These are phyloP conservation scores for Drosophila recens DNA, from an alignment of 2,888 invertebrate species.

Conservation along the genomic window DNA sequence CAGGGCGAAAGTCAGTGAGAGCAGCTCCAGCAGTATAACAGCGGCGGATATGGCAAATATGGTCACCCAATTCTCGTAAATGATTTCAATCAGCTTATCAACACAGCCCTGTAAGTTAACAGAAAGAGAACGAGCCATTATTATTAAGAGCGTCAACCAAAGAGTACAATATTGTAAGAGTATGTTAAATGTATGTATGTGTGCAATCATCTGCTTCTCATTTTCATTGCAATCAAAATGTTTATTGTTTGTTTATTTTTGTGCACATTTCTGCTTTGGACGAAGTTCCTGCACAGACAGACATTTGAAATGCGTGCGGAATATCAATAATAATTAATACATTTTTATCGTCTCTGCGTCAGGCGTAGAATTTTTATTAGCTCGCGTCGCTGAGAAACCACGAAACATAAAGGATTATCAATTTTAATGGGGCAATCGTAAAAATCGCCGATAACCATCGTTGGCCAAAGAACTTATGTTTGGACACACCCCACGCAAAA, in stretches of 20 bases:
- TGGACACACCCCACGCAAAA: slow-evolving; percentile 38
- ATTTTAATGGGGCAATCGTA: slow-evolving; percentile 42
- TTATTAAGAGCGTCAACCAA: slow-evolving; percentile 11
- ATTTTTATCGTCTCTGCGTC: slow-evolving; percentile 55
- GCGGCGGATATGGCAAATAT: slow-evolving; percentile 89
- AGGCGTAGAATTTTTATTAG: slow-evolving; percentile 58
- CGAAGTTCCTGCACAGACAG: slow-evolving; percentile 17
- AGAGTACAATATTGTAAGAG: too few species aligned
- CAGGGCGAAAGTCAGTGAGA: slow-evolving; percentile 91
- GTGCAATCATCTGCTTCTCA: slow-evolving; percentile 14
- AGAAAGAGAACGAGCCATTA: slow-evolving; percentile 12
- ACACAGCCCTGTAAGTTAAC: slow-evolving; percentile 88
- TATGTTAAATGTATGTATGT: too few species aligned
- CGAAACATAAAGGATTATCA: slow-evolving; percentile 53
- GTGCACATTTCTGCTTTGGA: slow-evolving; percentile 17
- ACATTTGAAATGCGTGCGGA: slow-evolving; percentile 61
- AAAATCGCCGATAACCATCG: slow-evolving; percentile 23
- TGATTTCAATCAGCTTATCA: slow-evolving; percentile 87
- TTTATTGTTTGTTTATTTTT: slow-evolving; percentile 53
- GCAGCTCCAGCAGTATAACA: slow-evolving; percentile 89
- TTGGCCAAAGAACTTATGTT: slow-evolving; percentile 21
- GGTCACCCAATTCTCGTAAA: slow-evolving; percentile 88
- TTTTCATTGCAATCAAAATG: slow-evolving; percentile 37
- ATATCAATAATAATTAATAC: slow-evolving; percentile 73
- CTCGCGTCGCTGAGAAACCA: slow-evolving; percentile 8